Conservation (phyloP, 2,888 invertebrate genomes). For the Geotrupes spiniger region DNA sequence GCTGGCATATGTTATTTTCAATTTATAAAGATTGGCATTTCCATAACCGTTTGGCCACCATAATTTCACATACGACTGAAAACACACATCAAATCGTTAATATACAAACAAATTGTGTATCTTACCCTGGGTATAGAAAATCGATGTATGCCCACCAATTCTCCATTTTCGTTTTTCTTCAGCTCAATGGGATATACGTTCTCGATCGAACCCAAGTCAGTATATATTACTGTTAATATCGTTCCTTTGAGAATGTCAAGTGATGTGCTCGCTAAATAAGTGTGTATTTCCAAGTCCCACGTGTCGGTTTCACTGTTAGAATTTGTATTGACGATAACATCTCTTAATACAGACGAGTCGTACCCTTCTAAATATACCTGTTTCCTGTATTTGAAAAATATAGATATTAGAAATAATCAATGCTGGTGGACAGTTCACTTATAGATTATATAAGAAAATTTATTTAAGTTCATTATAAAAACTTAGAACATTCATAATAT, state of each 20-base stretch:
- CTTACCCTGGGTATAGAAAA: constrained; percentile 33
- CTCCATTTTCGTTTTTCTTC: constrained; percentile 35
- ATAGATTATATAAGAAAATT: too few relatives aligned
- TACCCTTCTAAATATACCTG: constrained; percentile 64
- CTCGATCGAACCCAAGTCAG: constrained; percentile 25
- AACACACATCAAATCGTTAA: constrained; percentile 23
- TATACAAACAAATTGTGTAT: too few relatives aligned
- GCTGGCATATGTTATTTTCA: constrained; percentile 55
- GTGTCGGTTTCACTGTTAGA: constrained; percentile 9
- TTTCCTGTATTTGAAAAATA: too few relatives aligned
- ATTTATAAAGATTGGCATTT: constrained; percentile 69
- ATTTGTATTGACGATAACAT: constrained; percentile 51
- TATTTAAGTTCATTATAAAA: too few relatives aligned
- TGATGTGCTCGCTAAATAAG: constrained; percentile 44
- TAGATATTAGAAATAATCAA: too few relatives aligned
- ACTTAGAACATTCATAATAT: too few relatives aligned
- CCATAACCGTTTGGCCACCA: constrained; percentile 99
- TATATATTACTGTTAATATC: constrained; percentile 26
- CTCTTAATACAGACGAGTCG: constrained; percentile 61
- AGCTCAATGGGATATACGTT: constrained; percentile 25
- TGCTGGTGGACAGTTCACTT: too few relatives aligned
- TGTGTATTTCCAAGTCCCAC: constrained; percentile 37
- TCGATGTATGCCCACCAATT: constrained; percentile 35
- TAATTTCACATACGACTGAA: constrained; percentile 53
- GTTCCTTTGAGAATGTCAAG: constrained; percentile 29